These are phyloP conservation scores for Neofelis nebulosa DNA, from an alignment of 2,113 vertebrate genomes.

Conservation along the genomic window DNA sequence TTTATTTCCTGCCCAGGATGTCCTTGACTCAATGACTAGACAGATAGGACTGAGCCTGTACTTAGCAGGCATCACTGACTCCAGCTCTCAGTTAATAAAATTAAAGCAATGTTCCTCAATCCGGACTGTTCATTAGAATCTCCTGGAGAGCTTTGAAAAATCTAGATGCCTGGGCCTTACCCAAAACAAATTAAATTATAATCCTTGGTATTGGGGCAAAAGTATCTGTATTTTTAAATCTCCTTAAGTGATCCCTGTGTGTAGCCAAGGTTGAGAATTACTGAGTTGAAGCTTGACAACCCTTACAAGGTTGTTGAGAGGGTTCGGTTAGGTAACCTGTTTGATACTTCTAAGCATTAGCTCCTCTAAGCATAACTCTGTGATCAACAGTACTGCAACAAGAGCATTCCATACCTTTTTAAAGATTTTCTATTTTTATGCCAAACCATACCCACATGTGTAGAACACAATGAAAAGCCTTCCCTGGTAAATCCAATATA, in stretches of 20 bases:
- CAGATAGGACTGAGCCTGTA: not conserved
- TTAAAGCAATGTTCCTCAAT: not conserved
- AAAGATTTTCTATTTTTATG: not conserved
- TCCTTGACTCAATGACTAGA: not conserved
- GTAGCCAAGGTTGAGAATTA: not conserved
- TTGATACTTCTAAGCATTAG: not conserved
- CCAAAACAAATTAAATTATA: not conserved
- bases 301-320: not conserved
- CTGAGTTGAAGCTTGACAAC: not conserved
- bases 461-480: not conserved
- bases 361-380: not conserved
- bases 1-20: not conserved
- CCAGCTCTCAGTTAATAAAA: not conserved
- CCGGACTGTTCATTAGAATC: not conserved
- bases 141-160: not conserved
- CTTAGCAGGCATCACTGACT: not conserved
- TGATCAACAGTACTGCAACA: accelerated
- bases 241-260: not conserved
- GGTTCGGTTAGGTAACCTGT: not conserved
- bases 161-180: not conserved
- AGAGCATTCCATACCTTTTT: not conserved
- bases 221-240: not conserved
- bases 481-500: not conserved
- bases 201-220: not conserved
- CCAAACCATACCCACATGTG: not conserved